phyloP scores from a whole-genome alignment of 2,113 vertebrate species.

The Erythrocebus patas region DNA sequence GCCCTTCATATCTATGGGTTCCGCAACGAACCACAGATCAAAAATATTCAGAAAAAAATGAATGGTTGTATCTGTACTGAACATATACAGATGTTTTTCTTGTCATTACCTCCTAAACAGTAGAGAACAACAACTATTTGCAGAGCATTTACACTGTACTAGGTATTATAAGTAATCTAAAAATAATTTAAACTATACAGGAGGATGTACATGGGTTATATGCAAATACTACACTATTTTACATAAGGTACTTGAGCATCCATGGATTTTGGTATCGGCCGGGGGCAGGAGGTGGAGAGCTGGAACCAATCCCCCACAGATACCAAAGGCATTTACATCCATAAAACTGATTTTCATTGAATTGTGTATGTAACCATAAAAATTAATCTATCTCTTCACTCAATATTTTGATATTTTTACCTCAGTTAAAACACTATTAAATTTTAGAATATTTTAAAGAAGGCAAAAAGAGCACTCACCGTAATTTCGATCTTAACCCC shows the following conservation, averaged over 20 bases:
- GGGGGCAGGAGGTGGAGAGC: no score
- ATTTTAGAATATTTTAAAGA: constrained; percentile 1
- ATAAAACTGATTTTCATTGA: no score
- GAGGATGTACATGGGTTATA: neutral
- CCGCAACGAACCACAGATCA: neutral
- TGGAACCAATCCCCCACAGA: neutral
- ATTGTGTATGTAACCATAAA: neutral
- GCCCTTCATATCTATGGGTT: neutral
- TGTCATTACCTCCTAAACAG: neutral
- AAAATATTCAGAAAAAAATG: neutral
- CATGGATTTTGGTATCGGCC: neutral
- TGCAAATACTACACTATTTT: neutral
- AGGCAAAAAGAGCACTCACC: neutral
- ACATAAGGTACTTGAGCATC: neutral
- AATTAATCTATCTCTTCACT: neutral
- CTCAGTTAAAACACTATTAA: neutral
- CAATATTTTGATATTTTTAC: neutral
- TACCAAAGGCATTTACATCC: neutral
- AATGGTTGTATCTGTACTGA: neutral
- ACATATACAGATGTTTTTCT: neutral
- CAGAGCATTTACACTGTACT: neutral
- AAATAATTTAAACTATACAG: neutral
- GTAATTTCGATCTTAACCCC: neutral
- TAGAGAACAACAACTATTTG: neutral
- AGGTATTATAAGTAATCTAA: neutral